Evolutionary conservation across 1,140 invertebrate species (phyloP).

Genomic region (Dysdera silvatica): DNA sequence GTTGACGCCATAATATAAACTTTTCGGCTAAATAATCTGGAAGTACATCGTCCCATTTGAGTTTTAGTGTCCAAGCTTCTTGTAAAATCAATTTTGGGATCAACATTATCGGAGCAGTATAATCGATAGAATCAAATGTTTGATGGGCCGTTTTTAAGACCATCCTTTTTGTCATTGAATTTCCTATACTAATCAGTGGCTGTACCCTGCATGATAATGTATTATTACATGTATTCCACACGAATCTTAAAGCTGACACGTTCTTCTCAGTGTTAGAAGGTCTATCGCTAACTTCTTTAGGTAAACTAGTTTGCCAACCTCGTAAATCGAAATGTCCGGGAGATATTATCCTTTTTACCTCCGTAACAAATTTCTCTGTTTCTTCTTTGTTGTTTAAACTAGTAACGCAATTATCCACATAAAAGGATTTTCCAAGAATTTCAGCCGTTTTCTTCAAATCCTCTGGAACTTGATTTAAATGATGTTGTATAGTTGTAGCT

Average conservation of each 20-base stretch:
- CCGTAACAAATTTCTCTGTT: not conserved
- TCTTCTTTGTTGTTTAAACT: not conserved
- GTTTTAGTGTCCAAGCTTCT: not conserved
- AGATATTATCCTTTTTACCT: not conserved
- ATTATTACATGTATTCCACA: not conserved
- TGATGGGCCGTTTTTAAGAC: not conserved
- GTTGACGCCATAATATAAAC: not conserved
- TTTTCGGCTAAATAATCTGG: not conserved
- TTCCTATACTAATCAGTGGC: not conserved
- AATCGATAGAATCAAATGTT: not conserved
- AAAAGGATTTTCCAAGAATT: not conserved
- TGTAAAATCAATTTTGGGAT: conserved; percentile 1
- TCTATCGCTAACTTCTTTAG: not conserved
- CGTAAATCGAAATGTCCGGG: not conserved
- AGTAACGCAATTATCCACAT: not conserved
- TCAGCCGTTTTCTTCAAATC: not conserved
- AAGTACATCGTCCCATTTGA: not conserved
- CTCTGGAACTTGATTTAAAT: not conserved
- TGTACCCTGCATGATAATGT: not conserved
- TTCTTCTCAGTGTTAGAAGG: not conserved
- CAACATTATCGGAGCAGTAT: conserved; percentile 2
- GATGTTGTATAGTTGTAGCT: not conserved
- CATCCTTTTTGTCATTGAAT: not conserved
- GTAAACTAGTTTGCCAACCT: not conserved
- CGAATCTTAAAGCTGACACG: not conserved